Base-by-base conservation (phyloP, 1,140 invertebrate species). In the Drosophila nigromelanica region DNA sequence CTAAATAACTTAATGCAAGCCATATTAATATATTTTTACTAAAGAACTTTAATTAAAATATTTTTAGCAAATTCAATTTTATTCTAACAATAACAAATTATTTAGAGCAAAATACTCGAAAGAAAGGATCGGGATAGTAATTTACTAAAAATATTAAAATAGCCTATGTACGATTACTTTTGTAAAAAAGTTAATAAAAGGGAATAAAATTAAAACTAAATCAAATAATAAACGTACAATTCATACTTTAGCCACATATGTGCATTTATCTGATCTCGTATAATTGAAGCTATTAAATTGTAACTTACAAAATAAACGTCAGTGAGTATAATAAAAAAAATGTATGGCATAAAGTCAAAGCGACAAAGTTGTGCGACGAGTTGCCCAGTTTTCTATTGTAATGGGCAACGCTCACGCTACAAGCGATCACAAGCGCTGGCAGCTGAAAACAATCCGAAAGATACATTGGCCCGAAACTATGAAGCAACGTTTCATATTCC, bases 251-350 rank as follows among this genome's bases (percentile, higher is more conserved):
- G 5, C 27, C 51, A 67, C 12, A 59, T 39, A 43, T 18, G 14
- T 14, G 21, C 24, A 60, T 37, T 12, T 59, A 35, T 59, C 35
- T 58, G 48, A 62, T 47, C 50, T 7, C 14, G 0, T 33, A 14
- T 35, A 60, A 55, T 68, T 48, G 40, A 6, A 48, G 50, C 40
- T 12, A 81, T 86, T 85, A 72, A 63, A 63, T 78, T 69, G 62
- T 51, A 61, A 68, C 75, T 61, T 70, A 62, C 64, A 40, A 86
- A 71, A 71, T 80, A 74, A 85, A 74, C 69, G 73, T 35, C 76
- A 62, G 59, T 63, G 55, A 43, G 35, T 60, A 30, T 30, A 39
- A 66, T 55, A 60, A 52, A 74, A 68, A n/a, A 56, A 51, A 12
- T 27, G 5, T 6, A 27, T 27, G 27, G 27, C 27, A 47, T 55